A percentile compares a stretch with the other conserved stretches of the same genome.
These are phyloP conservation scores for Xestia ashworthii DNA, from an alignment of 2,888 invertebrate genomes.

Conservation along the genomic window DNA sequence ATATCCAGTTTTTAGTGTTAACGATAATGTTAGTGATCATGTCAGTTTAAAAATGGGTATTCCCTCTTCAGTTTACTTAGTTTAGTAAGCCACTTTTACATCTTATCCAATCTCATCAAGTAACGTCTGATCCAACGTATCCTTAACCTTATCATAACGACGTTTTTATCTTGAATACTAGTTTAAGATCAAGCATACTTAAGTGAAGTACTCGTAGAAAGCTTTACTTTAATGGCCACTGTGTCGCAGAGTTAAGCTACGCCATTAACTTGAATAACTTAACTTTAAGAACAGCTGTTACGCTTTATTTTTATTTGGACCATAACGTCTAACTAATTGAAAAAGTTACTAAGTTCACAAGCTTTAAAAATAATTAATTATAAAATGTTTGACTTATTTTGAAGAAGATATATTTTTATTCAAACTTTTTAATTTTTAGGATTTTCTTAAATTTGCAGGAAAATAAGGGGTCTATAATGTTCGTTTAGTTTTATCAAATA, in stretches of 20 bases:
- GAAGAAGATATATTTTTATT: background rate
- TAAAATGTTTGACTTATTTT: background rate
- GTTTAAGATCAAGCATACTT: slow-evolving; percentile 23
- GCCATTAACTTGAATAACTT: slow-evolving; percentile 49
- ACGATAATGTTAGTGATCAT: no score
- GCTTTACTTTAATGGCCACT: slow-evolving; percentile 28
- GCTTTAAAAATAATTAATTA: background rate
- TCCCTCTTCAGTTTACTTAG: background rate
- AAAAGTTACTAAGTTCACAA: background rate
- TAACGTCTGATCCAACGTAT: slow-evolving; percentile 5
- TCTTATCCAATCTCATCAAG: background rate
- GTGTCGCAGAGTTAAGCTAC: slow-evolving; percentile 36
- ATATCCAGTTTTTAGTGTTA: no score
- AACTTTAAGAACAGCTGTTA: slow-evolving; percentile 34
- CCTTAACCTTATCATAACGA: slow-evolving; percentile 10
- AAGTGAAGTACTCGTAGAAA: slow-evolving; percentile 26
- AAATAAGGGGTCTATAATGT: background rate
- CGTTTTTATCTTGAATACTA: slow-evolving; percentile 20
- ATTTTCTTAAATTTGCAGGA: background rate
- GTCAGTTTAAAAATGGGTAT: background rate
- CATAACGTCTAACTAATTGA: slow-evolving; percentile 6
- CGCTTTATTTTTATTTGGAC: slow-evolving; percentile 34
- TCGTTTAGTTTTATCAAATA: background rate
- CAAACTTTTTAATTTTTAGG: background rate
- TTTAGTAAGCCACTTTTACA: background rate